Conservation (phyloP, 2,888 invertebrate species). For the Eupithecia exiguata region DNA sequence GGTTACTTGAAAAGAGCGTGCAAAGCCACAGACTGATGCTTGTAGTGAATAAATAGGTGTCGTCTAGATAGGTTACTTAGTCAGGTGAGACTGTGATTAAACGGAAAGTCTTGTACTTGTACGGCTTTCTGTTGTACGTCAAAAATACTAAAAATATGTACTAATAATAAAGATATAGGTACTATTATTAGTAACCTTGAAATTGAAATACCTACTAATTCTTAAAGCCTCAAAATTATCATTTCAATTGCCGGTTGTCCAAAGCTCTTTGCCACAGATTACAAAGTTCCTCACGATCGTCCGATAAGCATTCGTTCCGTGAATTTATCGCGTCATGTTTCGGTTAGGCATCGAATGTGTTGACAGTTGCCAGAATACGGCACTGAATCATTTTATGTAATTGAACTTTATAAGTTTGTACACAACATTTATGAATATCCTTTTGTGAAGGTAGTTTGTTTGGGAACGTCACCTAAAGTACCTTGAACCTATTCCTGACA, state of each 20-base stretch:
- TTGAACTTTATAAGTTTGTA: slow-evolving; percentile 2
- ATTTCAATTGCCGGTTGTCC: slow-evolving; percentile 16
- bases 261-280: slow-evolving; percentile 25
- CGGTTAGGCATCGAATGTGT: slow-evolving; percentile 35
- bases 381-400: slow-evolving; percentile 3
- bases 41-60: no score
- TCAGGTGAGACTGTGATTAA: no score
- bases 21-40: no score
- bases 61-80: no score
- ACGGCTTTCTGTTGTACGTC: no score
- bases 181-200: neutral
- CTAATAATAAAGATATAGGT: no score
- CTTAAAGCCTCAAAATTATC: neutral
- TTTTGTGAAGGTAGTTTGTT: neutral
- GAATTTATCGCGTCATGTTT: slow-evolving; percentile 45
- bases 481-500: neutral
- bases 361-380: slow-evolving; percentile 51
- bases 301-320: slow-evolving; percentile 43
- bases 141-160: no score
- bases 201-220: neutral
- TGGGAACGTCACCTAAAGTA: neutral
- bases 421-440: neutral
- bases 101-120: no score
- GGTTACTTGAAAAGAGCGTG: no score
- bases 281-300: slow-evolving; percentile 10